A percentile compares a stretch with the other conserved stretches of the same genome.
Evolutionary conservation across 2,888 invertebrate species (phyloP).

Genomic region (Limnephilus lunatus): DNA sequence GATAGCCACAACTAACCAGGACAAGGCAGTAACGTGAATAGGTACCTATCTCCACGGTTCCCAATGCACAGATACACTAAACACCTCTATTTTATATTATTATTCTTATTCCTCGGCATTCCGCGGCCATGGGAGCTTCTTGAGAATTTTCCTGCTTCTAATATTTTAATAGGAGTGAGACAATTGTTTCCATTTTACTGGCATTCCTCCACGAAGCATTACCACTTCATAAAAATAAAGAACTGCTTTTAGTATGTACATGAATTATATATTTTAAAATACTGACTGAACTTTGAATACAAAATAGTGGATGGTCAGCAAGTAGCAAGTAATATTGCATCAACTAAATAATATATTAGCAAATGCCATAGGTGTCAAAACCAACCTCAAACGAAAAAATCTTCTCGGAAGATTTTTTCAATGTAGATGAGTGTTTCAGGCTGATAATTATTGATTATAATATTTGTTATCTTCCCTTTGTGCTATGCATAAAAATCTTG

Average conservation of each 20-base stretch:
- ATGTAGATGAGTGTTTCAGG: no score
- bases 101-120: constrained; percentile 25
- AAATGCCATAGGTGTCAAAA: no score
- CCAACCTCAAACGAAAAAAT: no score
- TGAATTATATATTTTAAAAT: not conserved
- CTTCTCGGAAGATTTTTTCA: no score
- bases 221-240: not conserved
- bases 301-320: not conserved
- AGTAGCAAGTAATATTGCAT: not conserved
- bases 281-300: not conserved
- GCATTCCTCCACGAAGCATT: not conserved
- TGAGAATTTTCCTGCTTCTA: not conserved
- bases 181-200: not conserved
- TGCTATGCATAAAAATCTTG: no score
- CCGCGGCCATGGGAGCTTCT: not conserved
- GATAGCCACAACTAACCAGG: not conserved
- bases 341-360: not conserved
- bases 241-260: not conserved
- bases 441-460: no score
- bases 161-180: not conserved
- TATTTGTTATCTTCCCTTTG: no score
- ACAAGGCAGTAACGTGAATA: not conserved
- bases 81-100: not conserved
- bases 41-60: not conserved
- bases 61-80: not conserved